Conservation (phyloP, 2,113 vertebrate genomes). For the Equus przewalskii region DNA sequence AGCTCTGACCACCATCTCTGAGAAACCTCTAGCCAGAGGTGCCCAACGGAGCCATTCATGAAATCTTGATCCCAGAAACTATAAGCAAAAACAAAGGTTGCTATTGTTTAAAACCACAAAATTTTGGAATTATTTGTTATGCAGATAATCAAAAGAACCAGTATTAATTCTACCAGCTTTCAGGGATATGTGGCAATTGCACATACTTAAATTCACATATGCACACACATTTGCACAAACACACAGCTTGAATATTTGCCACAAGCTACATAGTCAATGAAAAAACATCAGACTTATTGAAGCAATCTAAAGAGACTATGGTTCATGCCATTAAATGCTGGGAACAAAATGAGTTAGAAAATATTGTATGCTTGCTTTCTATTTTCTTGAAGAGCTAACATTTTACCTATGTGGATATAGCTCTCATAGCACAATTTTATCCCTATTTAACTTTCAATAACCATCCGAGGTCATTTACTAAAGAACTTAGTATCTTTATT, state of each 20-base stretch:
- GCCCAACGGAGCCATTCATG: neutral
- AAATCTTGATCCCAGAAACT: neutral
- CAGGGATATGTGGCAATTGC: neutral
- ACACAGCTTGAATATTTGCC: neutral
- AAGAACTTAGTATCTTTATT: neutral
- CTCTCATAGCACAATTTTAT: neutral
- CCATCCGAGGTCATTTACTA: neutral
- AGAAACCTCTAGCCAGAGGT: neutral
- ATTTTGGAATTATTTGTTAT: neutral
- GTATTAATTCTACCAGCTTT: neutral
- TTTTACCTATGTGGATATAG: neutral
- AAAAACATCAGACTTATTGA: neutral
- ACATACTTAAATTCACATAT: neutral
- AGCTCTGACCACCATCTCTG: neutral
- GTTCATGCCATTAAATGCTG: neutral
- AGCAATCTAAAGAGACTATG: neutral
- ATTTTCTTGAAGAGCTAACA: neutral
- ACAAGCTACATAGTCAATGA: neutral
- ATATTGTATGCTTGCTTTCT: neutral
- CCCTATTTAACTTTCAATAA: neutral
- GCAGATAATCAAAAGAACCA: neutral
- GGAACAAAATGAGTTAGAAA: neutral
- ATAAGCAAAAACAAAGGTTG: neutral
- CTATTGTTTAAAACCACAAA: neutral
- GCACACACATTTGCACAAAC: neutral